These are phyloP conservation scores for Condylura cristata DNA, from an alignment of 2,113 vertebrate genomes.

Conservation along the genomic window DNA sequence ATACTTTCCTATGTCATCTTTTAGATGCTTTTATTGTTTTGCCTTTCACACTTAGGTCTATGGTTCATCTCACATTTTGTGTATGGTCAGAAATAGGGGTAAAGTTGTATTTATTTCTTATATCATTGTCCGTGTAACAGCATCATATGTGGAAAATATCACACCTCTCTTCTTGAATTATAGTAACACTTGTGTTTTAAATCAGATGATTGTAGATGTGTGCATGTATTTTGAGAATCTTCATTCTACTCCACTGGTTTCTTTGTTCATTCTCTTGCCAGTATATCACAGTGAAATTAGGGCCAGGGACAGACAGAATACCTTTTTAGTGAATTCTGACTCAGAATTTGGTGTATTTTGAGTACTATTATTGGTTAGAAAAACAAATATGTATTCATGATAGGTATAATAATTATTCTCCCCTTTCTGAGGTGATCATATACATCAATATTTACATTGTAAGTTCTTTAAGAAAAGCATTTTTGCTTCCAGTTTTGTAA, in stretches of 20 bases:
- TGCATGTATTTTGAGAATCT: background rate
- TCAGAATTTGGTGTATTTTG: background rate
- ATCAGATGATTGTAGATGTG: background rate
- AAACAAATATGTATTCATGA: background rate
- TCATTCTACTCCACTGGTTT: background rate
- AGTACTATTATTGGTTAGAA: background rate
- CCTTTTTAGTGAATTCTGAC: background rate
- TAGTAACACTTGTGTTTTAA: background rate
- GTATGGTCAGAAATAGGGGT: background rate
- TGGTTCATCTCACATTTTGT: background rate
- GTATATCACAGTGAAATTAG: background rate
- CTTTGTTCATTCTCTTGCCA: background rate
- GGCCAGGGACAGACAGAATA: background rate
- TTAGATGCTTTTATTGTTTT: background rate
- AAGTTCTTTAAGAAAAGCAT: background rate
- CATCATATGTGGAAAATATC: background rate
- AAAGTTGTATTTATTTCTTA: background rate
- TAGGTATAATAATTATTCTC: background rate
- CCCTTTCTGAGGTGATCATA: background rate
- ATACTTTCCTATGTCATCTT: background rate
- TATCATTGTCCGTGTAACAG: background rate
- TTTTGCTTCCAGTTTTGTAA: constrained; percentile 29
- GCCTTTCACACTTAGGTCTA: background rate
- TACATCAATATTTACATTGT: constrained; percentile 4
- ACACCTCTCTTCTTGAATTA: background rate